Evolutionary conservation across 1,140 invertebrate species (phyloP).

Genomic region (Belonocnema kinseyi): DNA sequence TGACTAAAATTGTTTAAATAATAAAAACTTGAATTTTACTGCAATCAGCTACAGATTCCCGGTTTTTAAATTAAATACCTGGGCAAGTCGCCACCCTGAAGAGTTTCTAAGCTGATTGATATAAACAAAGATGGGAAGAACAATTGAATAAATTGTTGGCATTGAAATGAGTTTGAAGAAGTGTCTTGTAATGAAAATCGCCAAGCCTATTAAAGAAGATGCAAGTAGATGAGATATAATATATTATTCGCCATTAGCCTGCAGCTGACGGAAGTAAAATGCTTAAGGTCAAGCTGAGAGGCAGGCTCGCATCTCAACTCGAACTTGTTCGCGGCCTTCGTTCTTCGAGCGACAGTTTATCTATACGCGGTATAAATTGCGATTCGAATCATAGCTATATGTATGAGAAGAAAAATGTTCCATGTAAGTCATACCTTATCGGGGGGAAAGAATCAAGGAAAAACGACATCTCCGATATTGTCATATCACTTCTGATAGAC

Average conservation of each 20-base stretch:
- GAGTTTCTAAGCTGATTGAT: too few species aligned
- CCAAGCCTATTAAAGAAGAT: constrained; percentile 19
- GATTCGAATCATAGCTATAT: constrained; percentile 51
- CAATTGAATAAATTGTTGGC: not conserved
- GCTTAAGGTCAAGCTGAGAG: constrained; percentile 59
- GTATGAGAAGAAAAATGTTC: not conserved
- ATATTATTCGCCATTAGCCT: constrained; percentile 61
- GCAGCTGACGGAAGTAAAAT: constrained; percentile 63
- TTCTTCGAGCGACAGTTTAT: constrained; percentile 53
- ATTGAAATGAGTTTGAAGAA: constrained; percentile 10
- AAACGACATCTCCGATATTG: not conserved
- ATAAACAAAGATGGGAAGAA: constrained; percentile 1
- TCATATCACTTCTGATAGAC: not conserved
- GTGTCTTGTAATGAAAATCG: constrained; percentile 6
- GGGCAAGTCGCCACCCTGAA: too few species aligned
- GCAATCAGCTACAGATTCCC: too few species aligned
- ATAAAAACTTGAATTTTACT: too few species aligned
- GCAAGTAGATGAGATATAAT: constrained; percentile 32
- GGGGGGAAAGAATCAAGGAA: constrained; percentile 24
- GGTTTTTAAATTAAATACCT: too few species aligned
- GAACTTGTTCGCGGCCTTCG: constrained; percentile 55
- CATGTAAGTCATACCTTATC: constrained; percentile 25
- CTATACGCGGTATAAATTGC: constrained; percentile 51
- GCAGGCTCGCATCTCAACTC: constrained; percentile 60
- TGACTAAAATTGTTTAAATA: too few species aligned